These are phyloP conservation scores for Pipa parva DNA, from an alignment of 2,113 vertebrate genomes.

Conservation along the genomic window DNA sequence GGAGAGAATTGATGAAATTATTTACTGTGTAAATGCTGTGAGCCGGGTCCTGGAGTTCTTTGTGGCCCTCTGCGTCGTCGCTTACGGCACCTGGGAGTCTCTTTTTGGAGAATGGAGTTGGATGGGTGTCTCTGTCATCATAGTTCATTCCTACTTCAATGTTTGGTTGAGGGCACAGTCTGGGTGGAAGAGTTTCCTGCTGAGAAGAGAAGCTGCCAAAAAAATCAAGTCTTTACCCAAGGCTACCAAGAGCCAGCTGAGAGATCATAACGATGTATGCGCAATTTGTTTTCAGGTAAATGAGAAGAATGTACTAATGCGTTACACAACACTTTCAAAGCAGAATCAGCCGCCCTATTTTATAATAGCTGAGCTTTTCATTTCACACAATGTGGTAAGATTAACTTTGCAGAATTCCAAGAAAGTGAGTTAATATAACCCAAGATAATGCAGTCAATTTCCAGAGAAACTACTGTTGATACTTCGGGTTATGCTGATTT, in stretches of 20 bases:
- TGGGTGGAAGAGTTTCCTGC: constrained; percentile 79
- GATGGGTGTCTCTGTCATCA: constrained; percentile 78
- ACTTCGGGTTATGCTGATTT: too few relatives aligned
- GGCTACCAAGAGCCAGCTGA: constrained; percentile 67
- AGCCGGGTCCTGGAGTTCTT: constrained; percentile 80
- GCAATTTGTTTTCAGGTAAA: constrained; percentile 85
- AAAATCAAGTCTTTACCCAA: constrained; percentile 71
- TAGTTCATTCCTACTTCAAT: constrained; percentile 84
- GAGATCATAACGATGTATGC: constrained; percentile 69
- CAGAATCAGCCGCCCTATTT: too few relatives aligned
- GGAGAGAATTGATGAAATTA: constrained; percentile 75
- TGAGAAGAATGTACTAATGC: too few relatives aligned
- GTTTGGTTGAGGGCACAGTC: constrained; percentile 80
- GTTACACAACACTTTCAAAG: too few relatives aligned
- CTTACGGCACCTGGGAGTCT: constrained; percentile 77
- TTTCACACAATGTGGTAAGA: too few relatives aligned
- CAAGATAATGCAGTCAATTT: too few relatives aligned
- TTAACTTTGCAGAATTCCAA: too few relatives aligned
- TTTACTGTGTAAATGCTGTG: constrained; percentile 74
- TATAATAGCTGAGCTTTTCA: too few relatives aligned
- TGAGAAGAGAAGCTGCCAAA: constrained; percentile 71
- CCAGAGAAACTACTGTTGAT: too few relatives aligned
- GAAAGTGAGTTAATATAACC: too few relatives aligned
- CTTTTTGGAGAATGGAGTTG: constrained; percentile 83
- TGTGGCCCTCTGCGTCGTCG: constrained; percentile 80